Percentiles rank a stretch among this genome's conserved stretches.
Conservation (phyloP, 2,113 vertebrate species). For the Carlito syrichta region DNA sequence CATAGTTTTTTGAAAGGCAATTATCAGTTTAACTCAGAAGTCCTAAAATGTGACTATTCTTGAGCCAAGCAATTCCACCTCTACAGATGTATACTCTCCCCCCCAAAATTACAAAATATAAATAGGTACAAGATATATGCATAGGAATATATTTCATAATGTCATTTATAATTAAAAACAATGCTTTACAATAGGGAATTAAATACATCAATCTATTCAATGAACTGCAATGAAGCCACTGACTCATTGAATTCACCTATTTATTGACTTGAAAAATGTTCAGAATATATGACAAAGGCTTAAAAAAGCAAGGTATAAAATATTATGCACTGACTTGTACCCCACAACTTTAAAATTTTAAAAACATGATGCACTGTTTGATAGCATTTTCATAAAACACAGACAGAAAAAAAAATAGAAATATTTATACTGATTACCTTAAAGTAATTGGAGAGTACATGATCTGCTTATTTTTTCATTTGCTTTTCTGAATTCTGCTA, state of each 20-base stretch:
- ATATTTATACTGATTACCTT: not conserved
- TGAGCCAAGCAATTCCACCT: not conserved
- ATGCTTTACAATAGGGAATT: not conserved
- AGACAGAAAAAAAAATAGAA: not conserved
- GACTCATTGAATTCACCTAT: not conserved
- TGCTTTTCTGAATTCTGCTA: not conserved
- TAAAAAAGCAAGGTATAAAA: not conserved
- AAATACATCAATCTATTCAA: not conserved
- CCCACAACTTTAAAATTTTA: no score
- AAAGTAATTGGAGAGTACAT: not conserved
- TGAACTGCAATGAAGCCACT: not conserved
- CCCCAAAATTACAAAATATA: not conserved
- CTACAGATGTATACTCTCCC: not conserved
- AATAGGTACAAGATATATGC: not conserved
- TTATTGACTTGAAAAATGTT: not conserved
- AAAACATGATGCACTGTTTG: not conserved
- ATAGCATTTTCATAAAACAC: conserved; percentile 19
- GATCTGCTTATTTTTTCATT: not conserved
- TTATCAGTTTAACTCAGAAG: not conserved
- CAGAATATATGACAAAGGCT: not conserved
- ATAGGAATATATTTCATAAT: not conserved
- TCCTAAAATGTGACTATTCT: not conserved
- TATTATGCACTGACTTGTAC: not conserved
- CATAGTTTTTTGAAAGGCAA: not conserved
- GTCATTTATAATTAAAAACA: not conserved